Evolutionary conservation across 2,797 vertebrate species (phyloP).

Genomic region (Sebastes minor): DNA sequence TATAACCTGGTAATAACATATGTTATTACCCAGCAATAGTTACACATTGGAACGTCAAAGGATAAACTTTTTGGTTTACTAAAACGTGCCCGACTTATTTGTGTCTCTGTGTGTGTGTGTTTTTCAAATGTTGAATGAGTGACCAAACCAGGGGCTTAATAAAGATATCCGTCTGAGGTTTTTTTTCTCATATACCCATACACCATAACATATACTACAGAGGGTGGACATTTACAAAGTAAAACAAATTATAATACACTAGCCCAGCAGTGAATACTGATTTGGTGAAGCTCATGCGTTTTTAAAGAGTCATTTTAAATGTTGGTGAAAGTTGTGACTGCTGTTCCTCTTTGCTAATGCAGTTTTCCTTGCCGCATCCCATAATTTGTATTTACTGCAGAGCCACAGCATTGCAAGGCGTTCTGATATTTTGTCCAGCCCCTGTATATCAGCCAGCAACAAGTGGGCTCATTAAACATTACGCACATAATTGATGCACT

Average conservation of each 20-base stretch:
- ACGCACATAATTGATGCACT: background rate
- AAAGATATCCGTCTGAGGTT: background rate
- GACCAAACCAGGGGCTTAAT: background rate
- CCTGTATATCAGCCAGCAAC: constrained; percentile 1
- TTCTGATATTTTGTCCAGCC: background rate
- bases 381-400: background rate
- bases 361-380: background rate
- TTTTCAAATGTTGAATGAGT: background rate
- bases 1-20: too few relatives aligned
- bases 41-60: background rate
- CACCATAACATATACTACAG: background rate
- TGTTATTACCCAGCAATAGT: background rate
- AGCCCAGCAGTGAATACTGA: background rate
- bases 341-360: constrained; percentile 1
- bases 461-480: constrained; percentile 10
- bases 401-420: background rate
- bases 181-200: background rate
- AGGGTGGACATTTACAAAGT: background rate
- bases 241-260: background rate
- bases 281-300: background rate
- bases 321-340: background rate
- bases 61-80: background rate
- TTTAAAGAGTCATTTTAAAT: background rate
- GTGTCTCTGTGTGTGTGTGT: background rate
- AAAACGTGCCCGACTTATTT: background rate